Conservation (phyloP, 1,140 invertebrate genomes). For the Proales similis region DNA sequence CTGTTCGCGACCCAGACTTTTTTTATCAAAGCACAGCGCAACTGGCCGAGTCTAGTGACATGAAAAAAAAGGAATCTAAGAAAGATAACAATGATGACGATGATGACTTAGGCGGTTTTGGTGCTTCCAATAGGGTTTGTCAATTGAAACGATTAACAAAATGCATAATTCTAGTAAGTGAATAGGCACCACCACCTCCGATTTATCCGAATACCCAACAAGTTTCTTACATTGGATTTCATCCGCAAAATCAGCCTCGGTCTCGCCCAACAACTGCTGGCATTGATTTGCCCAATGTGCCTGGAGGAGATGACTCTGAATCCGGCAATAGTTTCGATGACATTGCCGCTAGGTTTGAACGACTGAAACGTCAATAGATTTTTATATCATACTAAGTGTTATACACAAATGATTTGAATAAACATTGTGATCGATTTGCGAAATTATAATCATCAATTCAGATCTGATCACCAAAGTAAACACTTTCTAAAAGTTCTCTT, state of each 20-base stretch:
- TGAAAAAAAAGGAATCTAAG: not conserved
- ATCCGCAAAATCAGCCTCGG: not conserved
- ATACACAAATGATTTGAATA: no score
- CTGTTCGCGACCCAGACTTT: slow-evolving; percentile 21
- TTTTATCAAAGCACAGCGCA: slow-evolving; percentile 1
- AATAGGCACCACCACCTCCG: not conserved
- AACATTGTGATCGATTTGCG: no score
- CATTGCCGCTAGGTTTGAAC: slow-evolving; percentile 80
- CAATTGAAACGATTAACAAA: not conserved
- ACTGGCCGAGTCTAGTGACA: not conserved
- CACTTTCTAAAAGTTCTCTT: no score
- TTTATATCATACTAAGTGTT: no score
- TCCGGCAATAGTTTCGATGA: slow-evolving; percentile 85
- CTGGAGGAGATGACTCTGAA: not conserved
- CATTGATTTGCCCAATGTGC: not conserved
- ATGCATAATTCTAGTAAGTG: not conserved
- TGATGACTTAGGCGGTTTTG: not conserved
- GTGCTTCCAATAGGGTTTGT: not conserved
- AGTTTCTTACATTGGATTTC: slow-evolving; percentile 27
- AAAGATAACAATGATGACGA: not conserved
- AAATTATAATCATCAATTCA: no score
- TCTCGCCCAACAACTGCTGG: not conserved
- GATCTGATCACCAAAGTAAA: no score
- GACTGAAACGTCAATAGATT: slow-evolving; percentile 75
- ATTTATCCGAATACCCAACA: not conserved